Evolutionary conservation across 2,113 vertebrate species (phyloP).

Genomic region (Mobula birostris): DNA sequence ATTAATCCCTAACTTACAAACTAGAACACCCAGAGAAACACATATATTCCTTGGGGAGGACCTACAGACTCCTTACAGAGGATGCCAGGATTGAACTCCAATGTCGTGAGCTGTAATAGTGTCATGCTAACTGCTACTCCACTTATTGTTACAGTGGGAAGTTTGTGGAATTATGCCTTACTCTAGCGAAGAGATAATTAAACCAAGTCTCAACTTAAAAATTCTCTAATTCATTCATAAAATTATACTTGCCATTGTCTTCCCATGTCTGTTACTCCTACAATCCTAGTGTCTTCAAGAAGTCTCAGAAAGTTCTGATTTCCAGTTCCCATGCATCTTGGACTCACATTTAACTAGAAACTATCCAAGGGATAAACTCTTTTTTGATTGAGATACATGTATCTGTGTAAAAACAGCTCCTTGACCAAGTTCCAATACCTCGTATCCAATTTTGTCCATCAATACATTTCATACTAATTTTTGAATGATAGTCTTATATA

Average conservation of each 20-base stretch:
- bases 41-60: too few relatives aligned
- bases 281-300: background rate
- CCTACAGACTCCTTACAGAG: too few relatives aligned
- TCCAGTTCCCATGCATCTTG: background rate
- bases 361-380: background rate
- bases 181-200: background rate
- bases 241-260: background rate
- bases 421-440: background rate
- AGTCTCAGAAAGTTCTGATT: background rate
- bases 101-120: too few relatives aligned
- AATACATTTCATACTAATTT: too few relatives aligned
- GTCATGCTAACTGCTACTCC: too few relatives aligned
- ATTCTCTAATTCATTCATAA: background rate
- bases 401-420: background rate
- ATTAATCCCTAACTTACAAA: too few relatives aligned
- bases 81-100: too few relatives aligned
- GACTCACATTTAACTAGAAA: background rate
- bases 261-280: background rate
- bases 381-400: background rate
- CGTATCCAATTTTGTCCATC: background rate
- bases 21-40: too few relatives aligned
- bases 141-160: too few relatives aligned
- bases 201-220: background rate
- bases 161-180: background rate
- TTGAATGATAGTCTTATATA: too few relatives aligned